Evolutionary conservation across 2,797 vertebrate genomes (phyloP), one percentile per base, ranked within the genome.

Genomic region (Perodicticus potto): DNA sequence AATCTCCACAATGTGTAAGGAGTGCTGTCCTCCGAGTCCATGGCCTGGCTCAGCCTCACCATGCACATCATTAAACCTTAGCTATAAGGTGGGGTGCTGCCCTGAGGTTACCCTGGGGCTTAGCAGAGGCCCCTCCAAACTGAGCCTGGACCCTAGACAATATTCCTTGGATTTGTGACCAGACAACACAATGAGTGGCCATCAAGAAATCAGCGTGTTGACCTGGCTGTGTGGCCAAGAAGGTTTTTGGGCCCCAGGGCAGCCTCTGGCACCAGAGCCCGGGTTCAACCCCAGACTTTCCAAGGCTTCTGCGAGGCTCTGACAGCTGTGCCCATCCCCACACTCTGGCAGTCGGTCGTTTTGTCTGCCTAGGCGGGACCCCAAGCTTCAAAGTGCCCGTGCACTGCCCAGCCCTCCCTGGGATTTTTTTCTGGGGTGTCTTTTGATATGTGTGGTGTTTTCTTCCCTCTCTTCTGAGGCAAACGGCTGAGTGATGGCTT

Each of bases 401-500:
- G 3, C 49, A 84, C 69, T 78, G 14, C 22, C 65, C 29, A 43
- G 86, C 83, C 69, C 95, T 72, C 83, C 91, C 96, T 78, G 83
- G 43, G 67, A 61, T 32, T 73, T 61, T 61, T 84, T 72, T 73
- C 57, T 12, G 63, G 95, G 74, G 83, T 45, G 61, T 19, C 96
- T 95, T 97, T 96, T 93, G 85, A 74, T 95, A 87, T 74, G 29
- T 81, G 86, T 82, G 74, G 17, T 78, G 70, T 80, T 96, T 97
- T 91, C 96, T 96, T 92, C 96, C 63, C 95, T 97, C 92, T 97
- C 93, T 98, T 98, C 97, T 70, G 97, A 98, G 98, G 98, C 97
- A 98, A 98, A 98, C 98, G 98, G 98, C 98, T 98, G 98, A 98
- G 97, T 97, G 98, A 98, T 98, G 97, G 98, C 98, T 98, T 98